Evolutionary conservation across 35 echinoderm and acorn worm genomes (phyloP), one percentile per base, ranked within the genome.

Genomic region (Ptychodera flava): DNA sequence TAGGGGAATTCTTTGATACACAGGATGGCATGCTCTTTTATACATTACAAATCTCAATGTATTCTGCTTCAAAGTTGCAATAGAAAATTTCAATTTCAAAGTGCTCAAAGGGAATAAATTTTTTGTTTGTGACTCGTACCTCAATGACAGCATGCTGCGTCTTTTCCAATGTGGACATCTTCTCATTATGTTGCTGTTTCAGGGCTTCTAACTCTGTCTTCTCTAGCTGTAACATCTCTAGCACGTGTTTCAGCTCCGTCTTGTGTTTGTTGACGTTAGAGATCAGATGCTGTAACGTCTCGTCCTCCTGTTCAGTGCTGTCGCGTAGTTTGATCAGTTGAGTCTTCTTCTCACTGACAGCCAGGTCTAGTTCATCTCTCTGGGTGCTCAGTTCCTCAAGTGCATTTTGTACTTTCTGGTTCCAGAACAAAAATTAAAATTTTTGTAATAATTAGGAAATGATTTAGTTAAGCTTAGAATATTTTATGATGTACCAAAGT

Each of bases 171-270:
- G 94, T 93, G 0, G 38, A 84, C 88, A 99, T 86, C 76, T 93
- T 99, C 2, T 80, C 37, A 33, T 94, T 90, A 82, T 99, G 96
- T 36, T 99, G 96, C 1, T 94, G 76, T 78, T 78, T 92, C 78
- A 99, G 77, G 0, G 96, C 96, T 38, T 94, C 96, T 32, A 99
- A 35, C 77, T 99, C 96, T 16, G 96, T 99, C 88, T 94, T 99
- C 86, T 99, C 96, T 53, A 99, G 85, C 85, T 99, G 96, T 0
- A 99, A 84, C 93, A 99, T 92, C 88, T 99, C 96, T 78, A 99
- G 82, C 15, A 92, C 94, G 86, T 99, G 96, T 84, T 99, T 94
- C 32, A 99, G 76, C 34, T 99, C 96, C 22, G 93, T 78, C 33
- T 88, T 86, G 28, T 90, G 85, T 77, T 99, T 99, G 79, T 99